Evolutionary conservation across 2,797 vertebrate genomes (phyloP), one percentile per base, ranked within the genome.

Genomic region (Pyrocephalus nanus): DNA sequence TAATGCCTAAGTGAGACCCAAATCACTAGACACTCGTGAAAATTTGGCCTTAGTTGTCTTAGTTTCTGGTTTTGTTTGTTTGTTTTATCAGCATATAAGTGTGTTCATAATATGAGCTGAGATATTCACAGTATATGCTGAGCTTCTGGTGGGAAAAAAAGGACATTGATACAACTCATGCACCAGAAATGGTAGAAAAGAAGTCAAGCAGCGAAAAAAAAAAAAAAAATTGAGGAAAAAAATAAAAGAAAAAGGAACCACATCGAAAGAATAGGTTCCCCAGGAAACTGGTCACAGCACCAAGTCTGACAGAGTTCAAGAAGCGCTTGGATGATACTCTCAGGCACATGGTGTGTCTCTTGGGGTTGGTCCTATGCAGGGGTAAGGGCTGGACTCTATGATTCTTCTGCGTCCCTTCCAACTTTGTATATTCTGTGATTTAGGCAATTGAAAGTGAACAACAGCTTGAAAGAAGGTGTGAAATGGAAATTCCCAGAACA

Each of bases 211-310:
- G 22, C n/a, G 0, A 1, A 3, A 30, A n/a, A 9, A n/a, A n/a
- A n/a, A 1, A 3, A 30, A n/a, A 5, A 15, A 29, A 5, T 58
- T 6, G 6, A 32, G 19, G 8, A 8, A 4, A 6, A 14, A 19
- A 14, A 19, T 12, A 8, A 8, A 60, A 9, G 4, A 16, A 15
- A 47, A 38, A 11, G 6, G 15, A 54, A 22, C 7, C 5, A 23
- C 8, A 10, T 8, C 2, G 43, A 75, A 88, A 61, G 6, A 61
- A 29, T 12, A 64, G 29, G 20, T 7, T 43, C 15, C 21, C 10
- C 61, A 43, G 40, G 3, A 10, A 64, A 64, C 14, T 32, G 20
- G 40, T 17, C 40, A 32, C 10, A 32, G 40, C 29, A 32, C 10
- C 17, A 64, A 64, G 29, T 7, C 40, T 32, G 40, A 30, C 12